Conservation (phyloP, 2,888 invertebrate species). For the Hirtodrosophila duncani region DNA sequence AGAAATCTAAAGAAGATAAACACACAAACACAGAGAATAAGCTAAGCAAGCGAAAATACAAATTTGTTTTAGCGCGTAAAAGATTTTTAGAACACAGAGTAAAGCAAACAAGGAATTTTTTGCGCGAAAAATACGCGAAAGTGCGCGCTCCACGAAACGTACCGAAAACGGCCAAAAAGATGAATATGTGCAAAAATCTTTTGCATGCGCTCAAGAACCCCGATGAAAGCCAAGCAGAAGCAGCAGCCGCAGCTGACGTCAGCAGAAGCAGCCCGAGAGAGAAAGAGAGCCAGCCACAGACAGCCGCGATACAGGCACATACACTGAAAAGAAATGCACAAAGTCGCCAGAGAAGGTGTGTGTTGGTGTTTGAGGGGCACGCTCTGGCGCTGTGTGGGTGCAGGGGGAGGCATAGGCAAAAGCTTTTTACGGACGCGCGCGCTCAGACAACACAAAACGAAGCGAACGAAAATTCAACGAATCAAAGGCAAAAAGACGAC, state of each 20-base stretch:
- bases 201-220: constrained; percentile 78
- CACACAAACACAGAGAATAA: constrained; percentile 24
- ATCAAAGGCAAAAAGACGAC: constrained; percentile 52
- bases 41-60: constrained; percentile 32
- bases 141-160: constrained; percentile 74
- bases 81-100: constrained; percentile 38
- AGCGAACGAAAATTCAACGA: constrained; percentile 55
- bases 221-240: constrained; percentile 55
- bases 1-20: constrained; percentile 23
- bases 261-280: constrained; percentile 31
- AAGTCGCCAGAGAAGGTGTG: neutral
- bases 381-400: constrained; percentile 20
- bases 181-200: constrained; percentile 78
- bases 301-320: constrained; percentile 40
- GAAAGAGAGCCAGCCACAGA: constrained; percentile 25
- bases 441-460: constrained; percentile 57
- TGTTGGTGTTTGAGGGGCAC: neutral
- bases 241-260: constrained; percentile 42
- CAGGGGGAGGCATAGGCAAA: constrained; percentile 23
- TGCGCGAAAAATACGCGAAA: constrained; percentile 36
- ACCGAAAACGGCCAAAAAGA: constrained; percentile 78
- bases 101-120: no score
- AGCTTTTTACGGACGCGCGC: constrained; percentile 64
- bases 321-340: constrained; percentile 52
- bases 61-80: constrained; percentile 61